Percentiles rank a stretch among this genome's conserved stretches.
Evolutionary conservation across 2,797 vertebrate genomes (phyloP).

Genomic region (Spinus olivaceus): DNA sequence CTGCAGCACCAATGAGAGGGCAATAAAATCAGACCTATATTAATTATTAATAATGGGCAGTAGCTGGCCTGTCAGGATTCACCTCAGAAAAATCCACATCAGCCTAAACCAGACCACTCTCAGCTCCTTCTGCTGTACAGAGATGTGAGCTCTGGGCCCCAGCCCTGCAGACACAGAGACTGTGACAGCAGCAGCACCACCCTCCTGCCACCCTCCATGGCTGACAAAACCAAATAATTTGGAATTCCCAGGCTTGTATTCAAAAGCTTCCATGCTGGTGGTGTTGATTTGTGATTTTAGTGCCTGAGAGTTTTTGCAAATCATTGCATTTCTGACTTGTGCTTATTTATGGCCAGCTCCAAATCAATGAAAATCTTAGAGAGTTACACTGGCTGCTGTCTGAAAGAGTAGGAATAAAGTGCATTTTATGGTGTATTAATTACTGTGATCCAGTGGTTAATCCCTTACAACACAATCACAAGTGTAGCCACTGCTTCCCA

Average conservation of each 20-base stretch:
- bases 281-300: neutral
- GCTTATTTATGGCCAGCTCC: neutral
- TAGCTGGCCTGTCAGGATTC: neutral
- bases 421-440: neutral
- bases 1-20: neutral
- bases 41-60: neutral
- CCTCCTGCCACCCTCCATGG: neutral
- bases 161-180: neutral
- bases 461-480: neutral
- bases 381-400: neutral
- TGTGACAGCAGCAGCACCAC: neutral
- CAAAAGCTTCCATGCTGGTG: neutral
- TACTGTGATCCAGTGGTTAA: neutral
- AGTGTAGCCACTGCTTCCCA: neutral
- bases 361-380: neutral
- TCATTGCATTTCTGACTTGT: neutral
- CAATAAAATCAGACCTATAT: neutral
- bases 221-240: neutral
- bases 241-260: neutral
- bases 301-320: neutral
- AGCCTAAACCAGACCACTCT: neutral
- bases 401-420: neutral
- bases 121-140: fast-evolving
- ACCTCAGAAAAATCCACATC: neutral
- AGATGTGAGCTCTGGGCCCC: fast-evolving